Evolutionary conservation across 2,888 invertebrate genomes (phyloP), one percentile per base, ranked within the genome.

Genomic region (Leptopterna dolabrata): DNA sequence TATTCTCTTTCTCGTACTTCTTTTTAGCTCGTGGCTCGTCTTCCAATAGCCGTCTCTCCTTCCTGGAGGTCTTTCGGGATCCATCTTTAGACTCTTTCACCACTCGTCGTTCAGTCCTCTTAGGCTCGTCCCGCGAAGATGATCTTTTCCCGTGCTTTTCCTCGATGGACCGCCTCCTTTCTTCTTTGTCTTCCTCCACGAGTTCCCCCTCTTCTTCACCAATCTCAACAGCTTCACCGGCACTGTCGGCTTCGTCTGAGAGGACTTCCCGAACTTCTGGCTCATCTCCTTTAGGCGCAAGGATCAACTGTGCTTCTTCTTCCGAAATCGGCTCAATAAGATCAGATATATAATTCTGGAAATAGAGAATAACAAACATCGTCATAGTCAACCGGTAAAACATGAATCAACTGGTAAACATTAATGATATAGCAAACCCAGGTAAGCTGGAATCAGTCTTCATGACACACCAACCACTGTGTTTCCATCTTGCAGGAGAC

Each of bases 31-130:
- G 73, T 0, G 73, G 76, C n/a, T 76, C 85, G 9, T 76, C 85
- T 14, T 45, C 85, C 30, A 47, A 76, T 24, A 45, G 43, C n/a
- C 81, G 82, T 81, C 81, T 81, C 76, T 71, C 89, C 76, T 85
- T 86, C 81, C 82, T 88, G 83, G 45, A 83, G 1, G 41, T 41
- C 29, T 81, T 81, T 13, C 41, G 41, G 0, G 83, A 36, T 9
- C 47, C 27, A n/a, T 83, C 45, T 19, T 36, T 63, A 13, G 83
- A 83, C n/a, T 83, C 83, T 24, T 83, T 83, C 16, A 27, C 70
- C 24, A 83, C 83, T 19, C 83, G 36, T 43, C 83, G 63, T 19
- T 83, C 83, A 7, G 41, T 24, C 43, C 71, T 43, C 24, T 83
- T 83, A 1, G 83, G 11, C 63, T 83, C 83, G 7, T 83, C 83